Conservation (phyloP, 2,888 invertebrate genomes). For the Ashinkailepas kermadecensis region DNA sequence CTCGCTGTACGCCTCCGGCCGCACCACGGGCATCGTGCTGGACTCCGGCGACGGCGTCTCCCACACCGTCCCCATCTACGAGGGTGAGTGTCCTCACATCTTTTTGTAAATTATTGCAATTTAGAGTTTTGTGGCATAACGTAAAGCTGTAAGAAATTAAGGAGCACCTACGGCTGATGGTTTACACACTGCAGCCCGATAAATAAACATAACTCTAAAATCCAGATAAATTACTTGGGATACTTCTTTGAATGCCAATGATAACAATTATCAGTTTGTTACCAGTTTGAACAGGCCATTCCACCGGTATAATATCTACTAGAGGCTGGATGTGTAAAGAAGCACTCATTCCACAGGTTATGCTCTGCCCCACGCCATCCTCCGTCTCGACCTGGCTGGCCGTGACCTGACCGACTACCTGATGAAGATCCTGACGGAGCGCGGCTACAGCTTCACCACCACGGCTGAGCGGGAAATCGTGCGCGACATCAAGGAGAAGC, state of each 20-base stretch:
- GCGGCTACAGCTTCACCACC: constrained; percentile 85
- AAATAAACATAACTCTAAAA: no score
- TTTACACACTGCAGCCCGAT: no score
- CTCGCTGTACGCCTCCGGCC: constrained; percentile 87
- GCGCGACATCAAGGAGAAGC: constrained; percentile 46
- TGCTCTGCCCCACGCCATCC: constrained; percentile 84
- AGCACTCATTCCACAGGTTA: constrained; percentile 52
- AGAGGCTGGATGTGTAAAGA: background rate
- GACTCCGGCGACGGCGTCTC: constrained; percentile 95
- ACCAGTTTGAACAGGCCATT: no score
- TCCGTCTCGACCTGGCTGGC: constrained; percentile 85
- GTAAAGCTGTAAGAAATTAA: no score
- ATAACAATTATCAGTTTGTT: no score
- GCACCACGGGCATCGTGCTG: constrained; percentile 92
- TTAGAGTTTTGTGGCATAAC: no score
- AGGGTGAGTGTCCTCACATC: constrained; percentile 43
- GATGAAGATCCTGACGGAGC: constrained; percentile 87
- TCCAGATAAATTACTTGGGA: no score
- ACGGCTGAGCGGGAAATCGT: constrained; percentile 47
- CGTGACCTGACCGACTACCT: constrained; percentile 86
- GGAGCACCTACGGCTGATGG: no score
- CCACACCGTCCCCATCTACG: constrained; percentile 92
- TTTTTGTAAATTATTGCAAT: no score
- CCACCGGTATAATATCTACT: no score
- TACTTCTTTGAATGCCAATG: no score